Evolutionary conservation across 2,797 vertebrate species (phyloP).

Genomic region (Limosa lapponica): DNA sequence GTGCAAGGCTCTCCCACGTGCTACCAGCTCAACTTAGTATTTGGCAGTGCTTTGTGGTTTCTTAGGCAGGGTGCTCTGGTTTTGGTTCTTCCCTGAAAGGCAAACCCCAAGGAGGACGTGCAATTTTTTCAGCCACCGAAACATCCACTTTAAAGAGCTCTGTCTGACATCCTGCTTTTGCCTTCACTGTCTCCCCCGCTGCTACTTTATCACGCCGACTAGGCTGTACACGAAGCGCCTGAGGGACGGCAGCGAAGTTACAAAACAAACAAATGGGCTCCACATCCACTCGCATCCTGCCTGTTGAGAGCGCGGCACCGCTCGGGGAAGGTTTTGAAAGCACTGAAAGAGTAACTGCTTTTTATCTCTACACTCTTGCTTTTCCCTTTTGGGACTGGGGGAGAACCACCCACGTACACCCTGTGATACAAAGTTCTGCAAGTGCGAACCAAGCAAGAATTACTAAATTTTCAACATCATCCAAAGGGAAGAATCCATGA

Average conservation of each 20-base stretch:
- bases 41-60: background rate
- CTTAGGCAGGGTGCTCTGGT: background rate
- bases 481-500: background rate
- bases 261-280: background rate
- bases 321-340: background rate
- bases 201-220: background rate
- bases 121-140: background rate
- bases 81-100: background rate
- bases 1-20: background rate
- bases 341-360: background rate
- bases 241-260: background rate
- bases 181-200: background rate
- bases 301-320: background rate
- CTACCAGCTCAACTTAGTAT: background rate
- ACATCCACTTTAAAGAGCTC: background rate
- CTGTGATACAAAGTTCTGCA: background rate
- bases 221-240: background rate
- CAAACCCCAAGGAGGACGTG: background rate
- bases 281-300: background rate
- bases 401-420: background rate
- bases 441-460: background rate
- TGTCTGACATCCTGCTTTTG: background rate
- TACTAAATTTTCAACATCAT: background rate
- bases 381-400: background rate
- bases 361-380: background rate